Base-by-base conservation (phyloP, 2,113 vertebrate species). In the Oncorhynchus tshawytscha region DNA sequence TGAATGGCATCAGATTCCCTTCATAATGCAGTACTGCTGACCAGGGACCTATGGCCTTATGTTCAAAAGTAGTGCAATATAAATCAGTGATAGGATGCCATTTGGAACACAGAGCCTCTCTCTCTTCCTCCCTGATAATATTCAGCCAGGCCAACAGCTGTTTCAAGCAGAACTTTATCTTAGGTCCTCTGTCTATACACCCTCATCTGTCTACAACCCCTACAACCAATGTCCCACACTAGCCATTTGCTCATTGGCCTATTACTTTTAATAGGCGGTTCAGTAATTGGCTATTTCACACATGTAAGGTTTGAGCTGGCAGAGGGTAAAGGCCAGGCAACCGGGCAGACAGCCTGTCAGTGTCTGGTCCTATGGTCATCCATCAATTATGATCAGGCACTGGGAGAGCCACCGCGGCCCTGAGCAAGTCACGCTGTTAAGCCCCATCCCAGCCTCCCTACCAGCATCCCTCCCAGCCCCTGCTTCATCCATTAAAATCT, bases 251-350 rank as follows among this genome's bases (percentile, higher is more conserved):
- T 96, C 96, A 96, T 95, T 95, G 95, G 95, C 92, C 94, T 96
- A 95, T 97, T 96, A 94, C 95, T 93, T 95, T 93, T 93, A 95
- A 94, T 95, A 94, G 93, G 93, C 92, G 92, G 94, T 83, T 82
- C 88, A 94, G 96, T 98, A 99, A 98, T 99, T 98, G 97, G 94
- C 95, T 97, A 97, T 98, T 98, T 98, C 96, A 97, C 95, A 98
- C 94, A 96, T 94, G 96, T 95, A 93, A 96, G 95, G 94, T 94
- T 95, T 95, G 95, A 96, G 94, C 93, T 94, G 94, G 94, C 93
- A 94, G 94, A 94, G 96, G 94, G 94, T 94, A 98, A 96, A 98
- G 96, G 96, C 91, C 96, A 96, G 90, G 92, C 94, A 94, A 94
- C 93, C 92, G 96, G 90, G 92, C 94, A 94, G 94, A 93, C 92